Conservation (phyloP, 2,113 vertebrate species). For the Rhinopithecus roxellana region DNA sequence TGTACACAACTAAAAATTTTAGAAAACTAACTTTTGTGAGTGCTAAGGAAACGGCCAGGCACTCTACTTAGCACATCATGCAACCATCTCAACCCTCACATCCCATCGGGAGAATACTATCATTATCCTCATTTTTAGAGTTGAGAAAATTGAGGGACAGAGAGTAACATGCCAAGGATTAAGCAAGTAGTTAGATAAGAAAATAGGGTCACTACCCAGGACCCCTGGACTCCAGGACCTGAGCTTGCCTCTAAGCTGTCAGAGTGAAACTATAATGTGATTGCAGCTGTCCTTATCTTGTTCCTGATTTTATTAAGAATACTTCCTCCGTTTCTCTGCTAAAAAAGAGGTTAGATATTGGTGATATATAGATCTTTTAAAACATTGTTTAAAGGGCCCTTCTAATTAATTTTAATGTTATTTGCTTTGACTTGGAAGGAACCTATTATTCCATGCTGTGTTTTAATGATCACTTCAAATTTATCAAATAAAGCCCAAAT, state of each 20-base stretch:
- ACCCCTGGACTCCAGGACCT: background rate
- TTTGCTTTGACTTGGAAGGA: background rate
- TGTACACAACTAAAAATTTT: accelerated
- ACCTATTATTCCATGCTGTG: background rate
- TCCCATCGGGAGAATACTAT: accelerated
- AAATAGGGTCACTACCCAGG: background rate
- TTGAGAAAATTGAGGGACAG: background rate
- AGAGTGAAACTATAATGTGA: background rate
- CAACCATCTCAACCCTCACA: background rate
- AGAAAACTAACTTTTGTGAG: background rate
- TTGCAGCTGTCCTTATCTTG: accelerated
- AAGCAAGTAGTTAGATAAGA: background rate
- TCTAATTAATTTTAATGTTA: background rate
- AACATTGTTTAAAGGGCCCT: background rate
- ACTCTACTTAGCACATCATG: too few relatives aligned
- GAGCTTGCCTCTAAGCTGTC: background rate
- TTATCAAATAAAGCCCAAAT: background rate
- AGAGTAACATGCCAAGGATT: background rate
- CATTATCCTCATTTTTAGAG: background rate
- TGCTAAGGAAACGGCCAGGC: background rate
- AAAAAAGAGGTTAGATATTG: background rate
- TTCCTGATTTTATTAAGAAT: background rate
- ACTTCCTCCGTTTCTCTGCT: background rate
- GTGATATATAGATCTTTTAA: background rate
- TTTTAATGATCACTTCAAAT: background rate